A percentile compares a stretch with the other conserved stretches of the same genome.
Evolutionary conservation across 2,888 invertebrate genomes (phyloP).

Genomic region (Sisyra nigra): DNA sequence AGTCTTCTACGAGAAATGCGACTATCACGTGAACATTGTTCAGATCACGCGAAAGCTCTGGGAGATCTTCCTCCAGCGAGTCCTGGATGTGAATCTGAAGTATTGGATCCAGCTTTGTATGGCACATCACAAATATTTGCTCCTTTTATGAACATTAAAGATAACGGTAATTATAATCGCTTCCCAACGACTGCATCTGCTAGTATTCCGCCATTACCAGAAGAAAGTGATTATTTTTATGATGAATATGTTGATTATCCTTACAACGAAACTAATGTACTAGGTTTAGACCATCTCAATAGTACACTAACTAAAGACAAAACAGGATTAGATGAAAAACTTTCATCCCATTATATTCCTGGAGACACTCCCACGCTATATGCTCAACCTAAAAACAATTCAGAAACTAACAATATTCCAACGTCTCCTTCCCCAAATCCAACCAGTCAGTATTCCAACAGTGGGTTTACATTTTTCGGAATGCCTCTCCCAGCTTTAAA

Average conservation of each 20-base stretch:
- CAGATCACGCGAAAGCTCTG: conserved; percentile 22
- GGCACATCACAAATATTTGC: conserved; percentile 41
- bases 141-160: conserved; percentile 31
- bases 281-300: conserved; percentile 13
- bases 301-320: conserved; percentile 8
- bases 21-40: conserved; percentile 52
- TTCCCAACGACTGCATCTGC: conserved; percentile 28
- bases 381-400: conserved; percentile 29
- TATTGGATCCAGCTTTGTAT: conserved; percentile 26
- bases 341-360: conserved; percentile 30
- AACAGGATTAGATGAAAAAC: conserved; percentile 11
- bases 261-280: conserved; percentile 38
- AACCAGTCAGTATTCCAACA: conserved; percentile 29
- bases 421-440: conserved; percentile 13
- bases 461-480: conserved; percentile 71
- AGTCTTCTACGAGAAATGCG: conserved; percentile 56
- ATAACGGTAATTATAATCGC: not conserved
- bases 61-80: conserved; percentile 37
- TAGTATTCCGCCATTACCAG: conserved; percentile 44
- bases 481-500: conserved; percentile 61
- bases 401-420: conserved; percentile 7
- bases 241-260: conserved; percentile 71
- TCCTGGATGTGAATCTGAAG: conserved; percentile 55
- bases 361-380: conserved; percentile 45
- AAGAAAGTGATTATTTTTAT: conserved; percentile 68